Base-by-base conservation (phyloP, 2,113 vertebrate genomes). In the Myocastor coypus region DNA sequence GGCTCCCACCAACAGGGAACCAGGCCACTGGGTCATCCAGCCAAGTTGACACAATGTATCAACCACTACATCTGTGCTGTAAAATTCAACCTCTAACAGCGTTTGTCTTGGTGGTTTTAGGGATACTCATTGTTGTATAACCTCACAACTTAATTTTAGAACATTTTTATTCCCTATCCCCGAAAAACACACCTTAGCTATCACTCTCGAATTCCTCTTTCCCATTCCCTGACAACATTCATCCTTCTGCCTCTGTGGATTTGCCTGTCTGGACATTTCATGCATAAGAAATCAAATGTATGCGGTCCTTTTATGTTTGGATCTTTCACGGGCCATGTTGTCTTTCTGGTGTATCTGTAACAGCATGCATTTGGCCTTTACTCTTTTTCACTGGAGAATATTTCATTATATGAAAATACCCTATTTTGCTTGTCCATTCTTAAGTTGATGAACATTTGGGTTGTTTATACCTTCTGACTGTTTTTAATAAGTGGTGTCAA, bases 81-180 rank as follows among this genome's bases (percentile, higher is more conserved):
- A 64, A 59, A 75, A 46, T 19, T 32, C 12, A 46, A 14, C 40
- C 3, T 32, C 83, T 78, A 50, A 37, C 83, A 68, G 40, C 37
- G 9, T 40, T 1, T 64, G 24, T 40, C 59, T 73, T 24, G 71
- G 37, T 63, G 66, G 37, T 37, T 84, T 90, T 17, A 28, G 28
- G 30, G 37, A 16, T 92, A 77, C 32, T 94, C 61, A 32, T 17
- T 26, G 0, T 37, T 75, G 57, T 17, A 4, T 24, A 24, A 50
- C 40, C 24, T 66, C 64, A 34, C 61, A 63, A 77, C 28, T n/a
- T 75, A 89, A 55, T 22, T 89, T 96, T 68, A 88, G 71, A 89
- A 81, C 46, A 46, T 71, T 71, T 73, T 64, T 16, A 32, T 42
- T 19, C 78, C 37, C 19, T 30, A 3, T 2, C 11, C 30, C 10